These are phyloP conservation scores for Gobionotothen gibberifrons DNA, from an alignment of 2,797 vertebrate species.

Conservation along the genomic window DNA sequence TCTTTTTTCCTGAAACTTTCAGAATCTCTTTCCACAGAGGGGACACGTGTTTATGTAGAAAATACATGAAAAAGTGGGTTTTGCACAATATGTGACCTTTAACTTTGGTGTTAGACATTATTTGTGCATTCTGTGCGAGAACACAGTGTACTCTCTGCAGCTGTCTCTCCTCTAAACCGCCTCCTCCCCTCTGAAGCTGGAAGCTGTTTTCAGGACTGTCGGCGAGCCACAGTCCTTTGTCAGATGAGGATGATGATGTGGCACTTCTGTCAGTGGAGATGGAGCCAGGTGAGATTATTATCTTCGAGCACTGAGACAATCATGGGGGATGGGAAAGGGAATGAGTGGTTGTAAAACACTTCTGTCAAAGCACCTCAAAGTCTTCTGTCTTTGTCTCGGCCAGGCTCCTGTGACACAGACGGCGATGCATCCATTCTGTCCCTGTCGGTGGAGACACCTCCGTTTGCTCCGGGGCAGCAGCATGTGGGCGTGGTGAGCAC, in stretches of 20 bases:
- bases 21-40: no score
- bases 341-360: constrained; percentile 41
- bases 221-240: constrained; percentile 83
- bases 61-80: no score
- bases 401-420: constrained; percentile 85
- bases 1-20: no score
- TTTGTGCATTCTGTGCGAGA: constrained; percentile 48
- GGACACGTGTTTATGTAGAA: no score
- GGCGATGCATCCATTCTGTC: constrained; percentile 90
- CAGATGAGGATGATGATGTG: constrained; percentile 96
- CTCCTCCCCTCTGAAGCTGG: constrained; percentile 69
- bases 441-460: constrained; percentile 83
- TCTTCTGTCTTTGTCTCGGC: constrained; percentile 50
- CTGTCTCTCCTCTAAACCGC: constrained; percentile 53
- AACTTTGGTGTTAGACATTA: constrained; percentile 39
- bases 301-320: constrained; percentile 32
- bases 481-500: constrained; percentile 87
- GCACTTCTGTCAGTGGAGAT: constrained; percentile 92
- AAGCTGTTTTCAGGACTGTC: constrained; percentile 75
- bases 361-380: constrained; percentile 45
- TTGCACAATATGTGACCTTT: no score
- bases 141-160: constrained; percentile 52
- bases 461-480: constrained; percentile 68
- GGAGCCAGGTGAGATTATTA: constrained; percentile 88
- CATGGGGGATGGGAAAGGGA: constrained; percentile 25